Percentiles rank a stretch among this genome's conserved stretches.
These are phyloP conservation scores for Metallyticus violacea DNA, from an alignment of 2,888 invertebrate species.

Conservation along the genomic window DNA sequence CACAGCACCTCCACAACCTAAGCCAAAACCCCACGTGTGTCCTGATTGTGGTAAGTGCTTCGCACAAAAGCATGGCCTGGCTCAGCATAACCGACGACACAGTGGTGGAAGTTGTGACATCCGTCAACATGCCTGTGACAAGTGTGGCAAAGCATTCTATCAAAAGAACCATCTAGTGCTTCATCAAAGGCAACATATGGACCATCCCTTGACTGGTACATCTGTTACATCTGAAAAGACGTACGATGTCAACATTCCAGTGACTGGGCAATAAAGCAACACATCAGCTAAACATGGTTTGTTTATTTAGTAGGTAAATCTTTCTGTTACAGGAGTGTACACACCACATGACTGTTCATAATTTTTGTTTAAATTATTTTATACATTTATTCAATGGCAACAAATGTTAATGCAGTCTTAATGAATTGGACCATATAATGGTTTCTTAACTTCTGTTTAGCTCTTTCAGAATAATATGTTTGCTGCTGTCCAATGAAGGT, in stretches of 20 bases:
- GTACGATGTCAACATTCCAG: slow-evolving; percentile 16
- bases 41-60: slow-evolving; percentile 78
- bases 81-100: slow-evolving; percentile 71
- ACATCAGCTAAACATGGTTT: not conserved
- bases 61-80: slow-evolving; percentile 76
- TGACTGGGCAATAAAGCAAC: not conserved
- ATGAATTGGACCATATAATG: no score
- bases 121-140: slow-evolving; percentile 73
- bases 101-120: slow-evolving; percentile 68
- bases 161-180: slow-evolving; percentile 81
- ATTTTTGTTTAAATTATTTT: no score
- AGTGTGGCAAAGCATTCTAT: slow-evolving; percentile 82
- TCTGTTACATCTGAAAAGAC: slow-evolving; percentile 47
- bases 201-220: slow-evolving; percentile 43
- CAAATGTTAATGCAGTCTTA: no score
- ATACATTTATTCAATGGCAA: no score
- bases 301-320: not conserved
- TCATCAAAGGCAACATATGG: slow-evolving; percentile 79
- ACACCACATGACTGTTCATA: not conserved
- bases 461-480: no score
- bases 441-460: no score
- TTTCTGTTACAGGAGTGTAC: not conserved
- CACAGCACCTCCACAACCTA: slow-evolving; percentile 43
- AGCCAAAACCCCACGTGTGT: slow-evolving; percentile 76
- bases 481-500: no score